A percentile compares a stretch with the other conserved stretches of the same genome.
These are phyloP conservation scores for Nannospalax galili DNA, from an alignment of 2,113 vertebrate species.

Conservation along the genomic window DNA sequence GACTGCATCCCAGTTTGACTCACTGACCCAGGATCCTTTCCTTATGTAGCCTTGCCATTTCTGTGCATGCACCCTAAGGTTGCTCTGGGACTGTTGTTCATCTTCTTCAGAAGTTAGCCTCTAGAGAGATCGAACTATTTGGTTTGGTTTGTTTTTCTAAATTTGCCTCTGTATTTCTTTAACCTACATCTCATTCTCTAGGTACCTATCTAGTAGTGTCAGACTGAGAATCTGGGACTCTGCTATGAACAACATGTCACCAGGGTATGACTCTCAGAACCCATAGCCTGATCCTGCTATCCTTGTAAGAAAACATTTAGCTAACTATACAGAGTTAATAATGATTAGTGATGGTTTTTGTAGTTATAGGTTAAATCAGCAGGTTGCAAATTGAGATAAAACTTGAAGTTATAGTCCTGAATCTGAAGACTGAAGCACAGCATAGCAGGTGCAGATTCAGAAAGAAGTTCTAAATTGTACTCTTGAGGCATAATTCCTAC, in stretches of 20 bases:
- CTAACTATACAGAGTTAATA: not conserved
- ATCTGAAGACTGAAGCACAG: not conserved
- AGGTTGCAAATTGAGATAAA: not conserved
- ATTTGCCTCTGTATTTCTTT: not conserved
- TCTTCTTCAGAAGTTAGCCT: not conserved
- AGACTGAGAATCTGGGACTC: not conserved
- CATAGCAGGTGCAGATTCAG: rapidly evolving
- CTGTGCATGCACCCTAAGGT: not conserved
- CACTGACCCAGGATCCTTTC: not conserved
- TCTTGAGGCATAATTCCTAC: not conserved
- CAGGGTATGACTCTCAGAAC: not conserved
- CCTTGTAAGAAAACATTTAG: rapidly evolving
- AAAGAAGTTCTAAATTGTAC: not conserved
- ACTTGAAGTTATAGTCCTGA: not conserved
- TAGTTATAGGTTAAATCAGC: rapidly evolving
- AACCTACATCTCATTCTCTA: not conserved
- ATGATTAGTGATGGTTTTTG: rapidly evolving
- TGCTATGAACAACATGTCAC: not conserved
- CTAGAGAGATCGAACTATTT: not conserved
- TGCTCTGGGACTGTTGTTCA: not conserved
- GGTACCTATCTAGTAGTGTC: not conserved
- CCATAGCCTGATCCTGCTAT: not conserved
- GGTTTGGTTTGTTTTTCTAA: too few species aligned
- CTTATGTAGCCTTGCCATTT: not conserved
- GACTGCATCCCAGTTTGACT: not conserved